Evolutionary conservation across 1,140 invertebrate genomes (phyloP).

Genomic region (Drosophila azteca): DNA sequence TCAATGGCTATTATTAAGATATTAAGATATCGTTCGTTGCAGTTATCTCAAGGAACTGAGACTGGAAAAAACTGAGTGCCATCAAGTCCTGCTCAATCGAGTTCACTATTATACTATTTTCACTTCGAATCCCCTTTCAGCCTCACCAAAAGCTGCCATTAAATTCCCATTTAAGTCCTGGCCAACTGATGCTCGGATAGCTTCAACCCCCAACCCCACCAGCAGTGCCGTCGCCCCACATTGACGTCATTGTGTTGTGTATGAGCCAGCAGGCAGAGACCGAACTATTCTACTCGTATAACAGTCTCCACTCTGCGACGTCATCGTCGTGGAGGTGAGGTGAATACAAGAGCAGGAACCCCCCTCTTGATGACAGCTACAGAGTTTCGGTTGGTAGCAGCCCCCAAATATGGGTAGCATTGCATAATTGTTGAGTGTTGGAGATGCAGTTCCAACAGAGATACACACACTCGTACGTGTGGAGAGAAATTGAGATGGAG

Average conservation of each 20-base stretch:
- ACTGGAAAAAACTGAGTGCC: too few species aligned
- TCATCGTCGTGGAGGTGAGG: conserved; percentile 32
- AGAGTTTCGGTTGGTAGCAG: conserved; percentile 30
- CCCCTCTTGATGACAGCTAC: conserved; percentile 33
- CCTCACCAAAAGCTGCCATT: neutral
- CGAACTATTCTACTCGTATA: conserved; percentile 31
- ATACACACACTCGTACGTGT: neutral
- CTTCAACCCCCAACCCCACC: neutral
- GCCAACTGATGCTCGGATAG: neutral
- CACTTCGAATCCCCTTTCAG: too few species aligned
- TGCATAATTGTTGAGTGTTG: conserved; percentile 70
- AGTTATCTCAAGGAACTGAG: too few species aligned
- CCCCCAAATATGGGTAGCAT: conserved; percentile 46
- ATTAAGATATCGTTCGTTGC: too few species aligned
- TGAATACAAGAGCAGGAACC: conserved; percentile 1
- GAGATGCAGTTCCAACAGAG: conserved; percentile 36
- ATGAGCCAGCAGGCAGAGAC: neutral
- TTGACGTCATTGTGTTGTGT: conserved; percentile 66
- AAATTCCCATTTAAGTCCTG: neutral
- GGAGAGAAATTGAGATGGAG: conserved; percentile 1
- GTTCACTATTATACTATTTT: too few species aligned
- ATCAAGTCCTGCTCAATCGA: too few species aligned
- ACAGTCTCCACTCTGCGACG: conserved; percentile 47
- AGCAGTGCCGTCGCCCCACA: neutral
- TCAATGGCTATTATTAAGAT: too few species aligned